Conservation (phyloP, 2,888 invertebrate genomes). For the Chrysolina oricalcia region DNA sequence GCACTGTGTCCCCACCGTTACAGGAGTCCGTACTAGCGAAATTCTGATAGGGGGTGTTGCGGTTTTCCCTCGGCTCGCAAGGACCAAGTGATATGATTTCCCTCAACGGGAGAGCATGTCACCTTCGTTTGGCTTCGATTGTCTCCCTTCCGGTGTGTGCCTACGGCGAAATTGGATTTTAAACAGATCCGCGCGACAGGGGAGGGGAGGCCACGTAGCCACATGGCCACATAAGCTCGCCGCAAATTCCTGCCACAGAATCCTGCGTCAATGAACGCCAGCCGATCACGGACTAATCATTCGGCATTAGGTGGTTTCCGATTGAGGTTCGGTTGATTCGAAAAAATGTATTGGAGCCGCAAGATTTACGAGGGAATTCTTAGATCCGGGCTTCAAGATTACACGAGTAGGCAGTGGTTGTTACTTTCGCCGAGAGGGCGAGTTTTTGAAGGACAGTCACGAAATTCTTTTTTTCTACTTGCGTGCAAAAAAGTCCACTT, state of each 20-base stretch:
- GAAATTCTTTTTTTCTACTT: too few species aligned
- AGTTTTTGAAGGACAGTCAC: neutral
- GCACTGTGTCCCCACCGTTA: neutral
- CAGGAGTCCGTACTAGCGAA: slow-evolving; percentile 19
- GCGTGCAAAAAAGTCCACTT: too few species aligned
- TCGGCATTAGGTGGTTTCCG: neutral
- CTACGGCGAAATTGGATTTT: slow-evolving; percentile 67
- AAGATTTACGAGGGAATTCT: neutral
- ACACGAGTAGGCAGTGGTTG: neutral
- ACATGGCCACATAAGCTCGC: slow-evolving; percentile 35
- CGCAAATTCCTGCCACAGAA: neutral
- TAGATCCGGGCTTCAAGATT: neutral
- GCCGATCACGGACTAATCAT: neutral
- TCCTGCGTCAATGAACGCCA: neutral
- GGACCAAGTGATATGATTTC: slow-evolving; percentile 55
- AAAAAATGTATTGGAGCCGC: neutral
- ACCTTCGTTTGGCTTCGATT: slow-evolving; percentile 70
- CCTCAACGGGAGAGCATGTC: slow-evolving; percentile 62
- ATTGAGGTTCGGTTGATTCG: neutral
- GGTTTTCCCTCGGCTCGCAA: slow-evolving; percentile 54
- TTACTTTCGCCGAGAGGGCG: neutral
- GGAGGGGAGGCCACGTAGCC: too few species aligned
- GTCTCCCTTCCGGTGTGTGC: slow-evolving; percentile 63
- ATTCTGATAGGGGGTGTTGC: slow-evolving; percentile 50
- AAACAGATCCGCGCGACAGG: slow-evolving; percentile 63